These are phyloP conservation scores for Ptilodon capucinus DNA, from an alignment of 2,888 invertebrate species.

Conservation along the genomic window DNA sequence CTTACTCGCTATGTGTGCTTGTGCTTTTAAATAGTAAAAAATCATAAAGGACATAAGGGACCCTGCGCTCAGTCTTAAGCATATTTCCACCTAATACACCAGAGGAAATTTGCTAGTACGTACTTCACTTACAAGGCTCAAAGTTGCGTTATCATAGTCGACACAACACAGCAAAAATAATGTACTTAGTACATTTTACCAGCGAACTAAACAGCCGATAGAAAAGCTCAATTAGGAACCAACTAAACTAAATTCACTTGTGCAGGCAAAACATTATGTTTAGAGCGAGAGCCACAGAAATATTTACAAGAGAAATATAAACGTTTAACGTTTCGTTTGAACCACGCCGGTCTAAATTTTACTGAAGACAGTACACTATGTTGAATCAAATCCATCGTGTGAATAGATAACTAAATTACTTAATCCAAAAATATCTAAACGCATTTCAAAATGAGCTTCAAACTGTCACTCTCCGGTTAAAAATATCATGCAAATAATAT, in stretches of 20 bases:
- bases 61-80: slow-evolving; percentile 55
- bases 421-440: neutral
- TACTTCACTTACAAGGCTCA: slow-evolving; percentile 19
- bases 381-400: neutral
- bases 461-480: neutral
- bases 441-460: neutral
- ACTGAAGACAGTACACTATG: neutral
- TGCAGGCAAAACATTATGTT: slow-evolving; percentile 30
- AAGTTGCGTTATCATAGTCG: no score
- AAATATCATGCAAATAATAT: neutral
- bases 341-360: neutral
- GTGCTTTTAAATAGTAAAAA: slow-evolving; percentile 35
- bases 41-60: slow-evolving; percentile 42
- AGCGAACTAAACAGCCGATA: no score
- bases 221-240: neutral
- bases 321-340: no score
- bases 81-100: slow-evolving; percentile 18
- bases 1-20: slow-evolving; percentile 46
- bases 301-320: neutral
- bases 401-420: neutral
- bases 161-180: no score
- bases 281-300: neutral
- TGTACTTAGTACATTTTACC: no score
- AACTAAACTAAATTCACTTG: slow-evolving; percentile 17
- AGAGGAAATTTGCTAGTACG: slow-evolving; percentile 24